These are phyloP conservation scores for Sebastes steindachneri DNA, from an alignment of 2,797 vertebrate genomes.

Conservation along the genomic window DNA sequence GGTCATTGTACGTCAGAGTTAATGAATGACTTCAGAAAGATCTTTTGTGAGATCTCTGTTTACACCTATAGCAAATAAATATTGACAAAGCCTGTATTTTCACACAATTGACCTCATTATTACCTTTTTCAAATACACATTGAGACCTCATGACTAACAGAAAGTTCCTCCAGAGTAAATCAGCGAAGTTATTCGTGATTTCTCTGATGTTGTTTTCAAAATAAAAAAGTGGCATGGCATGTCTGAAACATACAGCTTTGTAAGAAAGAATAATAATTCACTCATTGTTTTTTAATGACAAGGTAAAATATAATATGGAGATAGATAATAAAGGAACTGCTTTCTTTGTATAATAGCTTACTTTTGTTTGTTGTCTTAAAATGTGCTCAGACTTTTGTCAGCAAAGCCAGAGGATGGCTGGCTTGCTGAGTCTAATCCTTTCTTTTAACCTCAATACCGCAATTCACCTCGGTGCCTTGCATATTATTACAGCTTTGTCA, in stretches of 20 bases:
- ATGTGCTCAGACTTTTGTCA: not conserved
- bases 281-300: not conserved
- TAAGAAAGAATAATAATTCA: not conserved
- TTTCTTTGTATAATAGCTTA: not conserved
- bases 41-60: not conserved
- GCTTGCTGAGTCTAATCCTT: conserved; percentile 28
- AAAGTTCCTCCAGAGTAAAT: not conserved
- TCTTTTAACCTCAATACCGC: not conserved
- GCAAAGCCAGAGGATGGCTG: not conserved
- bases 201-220: not conserved
- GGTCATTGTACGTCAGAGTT: not conserved
- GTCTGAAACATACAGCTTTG: not conserved
- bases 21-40: not conserved
- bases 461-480: conserved; percentile 18
- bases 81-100: not conserved
- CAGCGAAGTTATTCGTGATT: not conserved
- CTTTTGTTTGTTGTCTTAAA: conserved; percentile 2
- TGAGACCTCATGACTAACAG: not conserved
- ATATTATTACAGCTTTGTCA: conserved; percentile 59
- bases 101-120: not conserved
- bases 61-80: not conserved
- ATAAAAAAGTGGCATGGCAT: not conserved
- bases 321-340: not conserved
- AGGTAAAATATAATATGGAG: not conserved
- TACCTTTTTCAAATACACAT: not conserved